Conservation (phyloP, 2,797 vertebrate genomes). For the Garrulus glandarius region DNA sequence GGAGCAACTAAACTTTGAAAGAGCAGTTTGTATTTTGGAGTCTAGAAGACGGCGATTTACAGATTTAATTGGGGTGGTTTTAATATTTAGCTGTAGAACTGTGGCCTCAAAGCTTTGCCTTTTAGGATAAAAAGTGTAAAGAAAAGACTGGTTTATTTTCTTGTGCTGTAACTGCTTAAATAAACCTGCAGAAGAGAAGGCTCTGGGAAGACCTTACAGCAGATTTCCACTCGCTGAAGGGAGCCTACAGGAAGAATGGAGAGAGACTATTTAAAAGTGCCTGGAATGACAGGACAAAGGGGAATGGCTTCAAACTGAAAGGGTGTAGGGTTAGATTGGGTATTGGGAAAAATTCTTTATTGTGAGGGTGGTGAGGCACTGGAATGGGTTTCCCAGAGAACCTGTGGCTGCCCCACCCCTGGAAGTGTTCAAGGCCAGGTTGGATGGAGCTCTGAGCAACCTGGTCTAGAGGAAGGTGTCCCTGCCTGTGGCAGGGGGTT, state of each 20-base stretch:
- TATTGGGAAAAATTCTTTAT: neutral
- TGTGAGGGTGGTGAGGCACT: accelerated
- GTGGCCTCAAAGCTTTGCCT: neutral
- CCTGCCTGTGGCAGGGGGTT: neutral
- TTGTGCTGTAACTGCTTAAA: neutral
- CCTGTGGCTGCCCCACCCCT: accelerated
- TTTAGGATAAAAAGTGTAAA: neutral
- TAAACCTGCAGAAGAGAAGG: neutral
- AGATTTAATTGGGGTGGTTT: neutral
- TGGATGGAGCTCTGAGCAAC: neutral
- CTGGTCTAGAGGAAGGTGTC: accelerated
- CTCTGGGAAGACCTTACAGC: neutral
- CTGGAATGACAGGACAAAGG: neutral
- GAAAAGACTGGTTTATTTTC: neutral
- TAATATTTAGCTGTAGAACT: neutral
- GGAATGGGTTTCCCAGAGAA: neutral
- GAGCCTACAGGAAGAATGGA: neutral
- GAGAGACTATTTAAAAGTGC: neutral
- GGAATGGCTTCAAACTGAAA: neutral
- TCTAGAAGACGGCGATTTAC: neutral
- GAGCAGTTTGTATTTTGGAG: neutral
- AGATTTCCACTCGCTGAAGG: neutral
- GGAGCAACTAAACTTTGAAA: neutral
- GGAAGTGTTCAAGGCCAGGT: accelerated
- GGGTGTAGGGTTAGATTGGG: accelerated